Evolutionary conservation across 2,888 invertebrate genomes (phyloP), one percentile per base, ranked within the genome.

Genomic region (Oscheius sp.): DNA sequence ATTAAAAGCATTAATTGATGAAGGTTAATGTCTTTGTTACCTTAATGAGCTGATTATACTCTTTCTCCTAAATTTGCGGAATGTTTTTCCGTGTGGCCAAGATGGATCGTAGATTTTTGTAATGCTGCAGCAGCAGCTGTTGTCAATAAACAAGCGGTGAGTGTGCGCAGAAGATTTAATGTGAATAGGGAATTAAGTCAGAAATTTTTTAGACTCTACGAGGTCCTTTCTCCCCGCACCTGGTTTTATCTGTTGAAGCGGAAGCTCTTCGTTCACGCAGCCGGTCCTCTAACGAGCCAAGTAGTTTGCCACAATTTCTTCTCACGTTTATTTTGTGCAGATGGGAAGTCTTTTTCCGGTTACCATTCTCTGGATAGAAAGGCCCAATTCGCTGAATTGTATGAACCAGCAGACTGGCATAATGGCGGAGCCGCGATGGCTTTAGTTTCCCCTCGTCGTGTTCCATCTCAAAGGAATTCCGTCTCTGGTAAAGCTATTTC

Each of bases 311-410:
- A 23, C 20, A 25, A 8, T 31, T 12, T 20, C 20, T 42, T 42
- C 42, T 20, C 42, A 42, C 42, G 20, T 15, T 50, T 15, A 25
- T 50, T 57, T 57, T 34, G 65, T 55, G n/a, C n/a, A n/a, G n/a
- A n/a, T n/a, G 72, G 34, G 20, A 39, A 61, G 12, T 69, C 68
- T 39, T 42, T 70, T 39, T 45, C 55, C 52, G 79, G 77, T 33
- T 81, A 75, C 57, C 81, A 82, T 67, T 82, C 82, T 39, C 71
- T 82, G 46, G 82, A 82, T 70, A 70, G 82, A 8, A 82, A 82
- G 71, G 67, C 68, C 20, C 79, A 80, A 70, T 68, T 81, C 42
- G 66, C 73, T 61, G 78, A 78, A 17, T 76, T 71, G 48, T 67
- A 65, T 52, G 68, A 65, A 31, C 71, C 64, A 45, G 33, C 63